Evolutionary conservation across 23 tunicate species (phyloP).

Genomic region (Corella eumyota): DNA sequence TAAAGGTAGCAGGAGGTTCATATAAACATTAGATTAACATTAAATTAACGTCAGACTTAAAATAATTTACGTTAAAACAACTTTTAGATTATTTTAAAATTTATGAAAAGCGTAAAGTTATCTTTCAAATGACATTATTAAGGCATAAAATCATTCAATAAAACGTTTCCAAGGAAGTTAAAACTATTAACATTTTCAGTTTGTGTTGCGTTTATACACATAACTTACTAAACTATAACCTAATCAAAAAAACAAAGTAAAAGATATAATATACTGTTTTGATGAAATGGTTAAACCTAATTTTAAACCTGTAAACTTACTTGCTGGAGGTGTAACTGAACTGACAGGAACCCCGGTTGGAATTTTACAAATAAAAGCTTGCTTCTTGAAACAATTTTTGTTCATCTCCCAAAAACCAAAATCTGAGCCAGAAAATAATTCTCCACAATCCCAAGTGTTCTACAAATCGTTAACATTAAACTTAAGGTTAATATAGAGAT

Average conservation of each 20-base stretch:
- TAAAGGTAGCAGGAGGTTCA: background rate
- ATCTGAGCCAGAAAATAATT: constrained; percentile 3
- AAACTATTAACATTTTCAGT: background rate
- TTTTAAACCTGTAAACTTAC: background rate
- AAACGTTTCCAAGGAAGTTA: no score
- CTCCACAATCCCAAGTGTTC: constrained; percentile 21
- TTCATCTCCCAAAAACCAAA: constrained; percentile 9
- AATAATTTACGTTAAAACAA: background rate
- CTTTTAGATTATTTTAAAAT: background rate
- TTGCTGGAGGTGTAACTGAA: background rate
- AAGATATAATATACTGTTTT: background rate
- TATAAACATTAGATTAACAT: background rate
- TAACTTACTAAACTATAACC: background rate
- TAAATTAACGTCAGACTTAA: background rate
- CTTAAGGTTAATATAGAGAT: background rate
- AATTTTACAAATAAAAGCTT: constrained; percentile 23
- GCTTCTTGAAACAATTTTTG: constrained; percentile 11
- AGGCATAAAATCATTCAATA: background rate
- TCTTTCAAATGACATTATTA: background rate
- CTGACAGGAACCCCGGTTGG: constrained; percentile 9
- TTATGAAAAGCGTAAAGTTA: background rate
- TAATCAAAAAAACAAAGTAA: background rate
- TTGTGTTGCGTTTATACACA: no score
- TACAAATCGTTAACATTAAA: background rate
- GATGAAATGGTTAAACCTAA: background rate